Percentiles rank a stretch among this genome's conserved stretches.
phyloP scores from a whole-genome alignment of 2,113 vertebrate species.

The Microcebus tavaratra region DNA sequence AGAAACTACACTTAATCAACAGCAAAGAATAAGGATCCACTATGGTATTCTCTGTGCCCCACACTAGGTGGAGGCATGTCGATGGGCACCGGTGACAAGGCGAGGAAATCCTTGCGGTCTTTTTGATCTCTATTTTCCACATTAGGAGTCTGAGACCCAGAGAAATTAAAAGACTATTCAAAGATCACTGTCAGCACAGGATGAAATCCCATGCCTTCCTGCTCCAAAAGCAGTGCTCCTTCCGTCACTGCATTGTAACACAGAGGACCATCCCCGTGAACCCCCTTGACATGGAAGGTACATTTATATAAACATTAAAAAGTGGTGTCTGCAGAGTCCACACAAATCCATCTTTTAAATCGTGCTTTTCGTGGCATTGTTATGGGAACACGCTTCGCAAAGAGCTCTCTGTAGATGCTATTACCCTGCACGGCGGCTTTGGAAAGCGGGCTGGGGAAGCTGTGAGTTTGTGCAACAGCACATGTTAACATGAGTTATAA shows the following conservation, averaged over 20 bases:
- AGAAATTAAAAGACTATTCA: background rate
- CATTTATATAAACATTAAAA: slow-evolving; percentile 85
- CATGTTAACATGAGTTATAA: slow-evolving; percentile 86
- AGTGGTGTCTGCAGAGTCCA: slow-evolving; percentile 80
- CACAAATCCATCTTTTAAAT: slow-evolving; percentile 82
- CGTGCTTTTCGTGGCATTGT: slow-evolving; percentile 79
- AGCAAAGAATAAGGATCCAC: background rate
- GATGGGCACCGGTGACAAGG: background rate
- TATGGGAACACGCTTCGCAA: slow-evolving; percentile 80
- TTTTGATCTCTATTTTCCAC: background rate
- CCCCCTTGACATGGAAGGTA: slow-evolving; percentile 53
- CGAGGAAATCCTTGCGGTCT: background rate
- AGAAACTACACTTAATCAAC: background rate
- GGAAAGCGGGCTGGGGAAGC: slow-evolving; percentile 77
- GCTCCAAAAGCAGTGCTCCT: background rate
- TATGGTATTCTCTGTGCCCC: too few species aligned
- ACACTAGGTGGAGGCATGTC: rapidly evolving
- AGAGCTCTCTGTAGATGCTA: slow-evolving; percentile 84
- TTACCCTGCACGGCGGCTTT: slow-evolving; percentile 76
- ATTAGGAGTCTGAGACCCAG: background rate
- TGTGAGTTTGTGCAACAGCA: slow-evolving; percentile 84
- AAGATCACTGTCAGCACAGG: background rate
- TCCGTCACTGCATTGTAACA: background rate
- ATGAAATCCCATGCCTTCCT: background rate
- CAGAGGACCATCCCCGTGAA: background rate